Evolutionary conservation across 35 echinoderm and acorn worm genomes (phyloP).

Genomic region (Ophiothrix spiculata): DNA sequence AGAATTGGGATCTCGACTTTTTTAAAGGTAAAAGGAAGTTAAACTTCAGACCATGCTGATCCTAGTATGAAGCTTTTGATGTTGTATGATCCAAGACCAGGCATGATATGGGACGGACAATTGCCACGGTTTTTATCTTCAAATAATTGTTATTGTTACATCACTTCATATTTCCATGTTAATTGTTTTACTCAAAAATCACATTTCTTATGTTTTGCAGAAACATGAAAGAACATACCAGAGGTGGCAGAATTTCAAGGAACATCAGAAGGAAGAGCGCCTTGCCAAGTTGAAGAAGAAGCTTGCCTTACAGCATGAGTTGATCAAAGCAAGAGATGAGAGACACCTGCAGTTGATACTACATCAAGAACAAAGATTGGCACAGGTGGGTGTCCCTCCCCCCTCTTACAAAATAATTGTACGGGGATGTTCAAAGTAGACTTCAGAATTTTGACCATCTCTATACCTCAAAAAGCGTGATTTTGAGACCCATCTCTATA

Average conservation of each 20-base stretch:
- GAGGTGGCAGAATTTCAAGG: constrained; percentile 55
- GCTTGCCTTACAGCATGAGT: constrained; percentile 39
- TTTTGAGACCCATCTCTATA: too few relatives aligned
- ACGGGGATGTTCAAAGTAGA: too few relatives aligned
- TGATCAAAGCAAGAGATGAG: constrained; percentile 44
- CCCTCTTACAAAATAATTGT: neutral
- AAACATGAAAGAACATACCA: constrained; percentile 30
- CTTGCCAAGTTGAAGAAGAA: constrained; percentile 32
- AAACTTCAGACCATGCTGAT: neutral
- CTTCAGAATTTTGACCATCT: too few relatives aligned
- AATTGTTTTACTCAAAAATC: neutral
- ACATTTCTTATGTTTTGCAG: neutral
- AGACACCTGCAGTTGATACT: constrained; percentile 20
- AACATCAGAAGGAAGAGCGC: constrained; percentile 12
- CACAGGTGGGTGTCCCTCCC: constrained; percentile 49
- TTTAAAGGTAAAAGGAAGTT: neutral
- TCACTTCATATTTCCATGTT: neutral
- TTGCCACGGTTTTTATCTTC: neutral
- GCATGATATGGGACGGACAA: neutral
- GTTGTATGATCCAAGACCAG: neutral
- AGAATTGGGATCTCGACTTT: too few relatives aligned
- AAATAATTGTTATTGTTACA: neutral
- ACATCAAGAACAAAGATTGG: constrained; percentile 14
- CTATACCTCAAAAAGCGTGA: too few relatives aligned
- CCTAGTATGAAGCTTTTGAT: neutral